Evolutionary conservation across 2,888 invertebrate species (phyloP), one percentile per base, ranked within the genome.

Genomic region (Plebejus melissa): DNA sequence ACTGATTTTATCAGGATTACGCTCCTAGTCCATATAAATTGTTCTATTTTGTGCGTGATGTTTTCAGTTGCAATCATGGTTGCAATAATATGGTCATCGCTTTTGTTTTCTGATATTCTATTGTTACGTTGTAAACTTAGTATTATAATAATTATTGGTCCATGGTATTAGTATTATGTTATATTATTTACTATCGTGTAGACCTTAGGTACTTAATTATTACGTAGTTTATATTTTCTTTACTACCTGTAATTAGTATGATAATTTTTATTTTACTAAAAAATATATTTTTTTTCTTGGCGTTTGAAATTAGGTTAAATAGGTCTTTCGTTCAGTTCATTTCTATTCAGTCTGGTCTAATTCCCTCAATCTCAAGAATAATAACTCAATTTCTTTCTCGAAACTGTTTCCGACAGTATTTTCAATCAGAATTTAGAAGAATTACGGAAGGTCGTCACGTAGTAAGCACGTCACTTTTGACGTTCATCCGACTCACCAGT

Each of bases 1-100:
- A 70, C 77, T 77, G 74, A 65, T 36, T 65, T 65, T 65, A 65
- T 65, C 65, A 65, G 65, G 65, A 65, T 65, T 65, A 65, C 65
- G 32, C 9, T 65, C 46, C 71, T 46, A 41, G 46, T 71, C 46
- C 28, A 65, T 65, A 32, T 36, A 36, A 65, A 65, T 65, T 32
- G 65, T 65, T 36, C 65, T 65, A 13, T 65, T 65, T 65, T 36
- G 65, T 65, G 32, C 13, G 16, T 65, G 13, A 65, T 36, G 32
- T 32, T 65, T 65, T 65, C 13, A 65, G 65, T 65, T 32, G 13
- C 4, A 65, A 65, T 32, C 22, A 22, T 22, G 22, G 22, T 22
- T 22, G 22, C 22, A 65, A 5, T 50, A 7, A 22, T 57, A 22
- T 1, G 60, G 9, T 60, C 28, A 11, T 60, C 9, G 9, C 60